Conservation (phyloP, 1,140 invertebrate genomes). For the Antheraea pernyi region DNA sequence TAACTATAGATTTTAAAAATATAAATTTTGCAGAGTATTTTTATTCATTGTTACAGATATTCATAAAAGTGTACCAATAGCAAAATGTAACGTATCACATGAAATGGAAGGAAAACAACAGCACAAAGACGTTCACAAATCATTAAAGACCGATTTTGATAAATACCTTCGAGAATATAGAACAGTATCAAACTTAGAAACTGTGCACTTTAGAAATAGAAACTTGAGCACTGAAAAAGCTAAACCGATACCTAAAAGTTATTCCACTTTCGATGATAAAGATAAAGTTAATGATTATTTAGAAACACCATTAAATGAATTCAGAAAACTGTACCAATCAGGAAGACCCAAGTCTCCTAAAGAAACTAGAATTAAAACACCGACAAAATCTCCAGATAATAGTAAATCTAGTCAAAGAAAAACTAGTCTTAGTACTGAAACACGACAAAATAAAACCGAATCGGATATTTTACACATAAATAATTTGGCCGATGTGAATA, state of each 20-base stretch:
- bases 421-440: neutral
- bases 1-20: too few species aligned
- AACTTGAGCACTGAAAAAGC: conserved; percentile 26
- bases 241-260: conserved; percentile 39
- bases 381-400: neutral
- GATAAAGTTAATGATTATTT: conserved; percentile 42
- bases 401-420: neutral
- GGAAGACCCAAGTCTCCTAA: conserved; percentile 17
- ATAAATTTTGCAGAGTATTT: too few species aligned
- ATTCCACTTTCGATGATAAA: conserved; percentile 18
- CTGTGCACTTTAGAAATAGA: conserved; percentile 41
- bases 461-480: neutral
- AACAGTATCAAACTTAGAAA: conserved; percentile 31
- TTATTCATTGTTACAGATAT: conserved; percentile 24
- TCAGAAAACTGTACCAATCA: conserved; percentile 58
- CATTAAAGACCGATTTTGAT: conserved; percentile 44
- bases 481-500: neutral
- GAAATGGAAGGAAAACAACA: neutral
- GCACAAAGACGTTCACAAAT: conserved; percentile 16
- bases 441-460: neutral
- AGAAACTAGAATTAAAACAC: conserved; percentile 6
- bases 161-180: conserved; percentile 54
- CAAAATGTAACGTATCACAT: conserved; percentile 20
- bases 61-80: conserved; percentile 23
- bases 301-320: conserved; percentile 56